phyloP scores from a whole-genome alignment of 2,797 vertebrate genomes.

The Phaenicophaeus curvirostris region DNA sequence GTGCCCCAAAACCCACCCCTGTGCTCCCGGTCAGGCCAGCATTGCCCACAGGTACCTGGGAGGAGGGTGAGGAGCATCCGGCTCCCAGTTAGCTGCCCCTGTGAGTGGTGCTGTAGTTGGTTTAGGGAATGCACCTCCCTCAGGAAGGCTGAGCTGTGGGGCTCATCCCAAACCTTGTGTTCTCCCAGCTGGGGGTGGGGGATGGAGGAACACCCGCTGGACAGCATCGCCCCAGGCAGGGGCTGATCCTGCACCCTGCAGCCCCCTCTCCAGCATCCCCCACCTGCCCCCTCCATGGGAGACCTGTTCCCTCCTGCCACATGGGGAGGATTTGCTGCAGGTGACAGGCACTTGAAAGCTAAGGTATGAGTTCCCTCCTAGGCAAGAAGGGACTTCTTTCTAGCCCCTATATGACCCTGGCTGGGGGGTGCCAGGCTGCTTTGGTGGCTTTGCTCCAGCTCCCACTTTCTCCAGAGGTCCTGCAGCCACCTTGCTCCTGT shows the following conservation, averaged over 20 bases:
- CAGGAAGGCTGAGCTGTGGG: neutral
- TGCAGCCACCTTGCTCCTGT: neutral
- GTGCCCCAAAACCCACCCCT: neutral
- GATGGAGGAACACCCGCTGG: neutral
- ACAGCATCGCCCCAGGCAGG: neutral
- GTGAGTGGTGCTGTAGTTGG: neutral
- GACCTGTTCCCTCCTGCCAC: neutral
- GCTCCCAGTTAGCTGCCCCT: neutral
- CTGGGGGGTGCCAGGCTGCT: neutral
- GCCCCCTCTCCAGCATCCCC: neutral
- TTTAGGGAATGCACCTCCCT: neutral
- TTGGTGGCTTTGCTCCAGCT: neutral
- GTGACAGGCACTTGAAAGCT: neutral
- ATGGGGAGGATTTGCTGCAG: neutral
- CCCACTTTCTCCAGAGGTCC: neutral
- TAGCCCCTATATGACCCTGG: rapidly evolving
- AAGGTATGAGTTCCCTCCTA: neutral
- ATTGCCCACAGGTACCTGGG: neutral
- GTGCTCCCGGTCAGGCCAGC: neutral
- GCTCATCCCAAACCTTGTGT: neutral
- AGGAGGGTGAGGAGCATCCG: neutral
- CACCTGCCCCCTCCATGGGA: rapidly evolving
- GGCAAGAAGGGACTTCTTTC: neutral
- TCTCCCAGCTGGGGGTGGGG: too few species aligned
- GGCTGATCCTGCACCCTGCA: neutral